Conservation (phyloP, 2,888 invertebrate species). For the Callyntrura guangdongensis region DNA sequence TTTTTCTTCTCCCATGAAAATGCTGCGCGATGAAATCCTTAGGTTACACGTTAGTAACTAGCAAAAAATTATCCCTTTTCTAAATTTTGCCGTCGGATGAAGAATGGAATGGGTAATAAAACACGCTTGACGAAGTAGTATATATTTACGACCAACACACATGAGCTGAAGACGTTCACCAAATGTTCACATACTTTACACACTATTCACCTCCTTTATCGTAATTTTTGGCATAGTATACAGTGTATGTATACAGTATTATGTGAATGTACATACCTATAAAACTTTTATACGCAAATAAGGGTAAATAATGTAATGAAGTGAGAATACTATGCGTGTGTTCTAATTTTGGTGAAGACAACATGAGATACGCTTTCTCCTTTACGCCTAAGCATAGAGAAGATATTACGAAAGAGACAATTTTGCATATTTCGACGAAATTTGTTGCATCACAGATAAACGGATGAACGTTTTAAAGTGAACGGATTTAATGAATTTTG, state of each 20-base stretch:
- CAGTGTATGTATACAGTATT: no score
- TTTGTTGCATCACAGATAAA: no score
- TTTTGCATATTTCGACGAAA: no score
- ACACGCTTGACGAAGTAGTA: conserved; percentile 21
- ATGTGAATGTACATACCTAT: not conserved
- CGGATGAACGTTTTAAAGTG: no score
- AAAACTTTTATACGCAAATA: not conserved
- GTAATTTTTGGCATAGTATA: no score
- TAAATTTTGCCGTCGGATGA: not conserved
- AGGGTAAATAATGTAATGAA: not conserved
- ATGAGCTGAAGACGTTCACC: not conserved
- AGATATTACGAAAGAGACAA: no score
- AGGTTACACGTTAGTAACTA: not conserved
- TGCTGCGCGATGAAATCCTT: no score
- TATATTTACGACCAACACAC: not conserved
- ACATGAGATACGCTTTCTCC: no score
- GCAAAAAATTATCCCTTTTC: not conserved
- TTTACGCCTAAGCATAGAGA: no score
- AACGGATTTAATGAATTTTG: no score
- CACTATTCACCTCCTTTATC: not conserved
- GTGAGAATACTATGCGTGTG: no score
- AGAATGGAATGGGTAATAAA: not conserved
- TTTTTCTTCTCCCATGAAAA: conserved; percentile 67
- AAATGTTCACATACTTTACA: not conserved
- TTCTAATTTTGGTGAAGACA: no score